Base-by-base conservation (phyloP, 2,113 vertebrate species). In the Semicossyphus pulcher region DNA sequence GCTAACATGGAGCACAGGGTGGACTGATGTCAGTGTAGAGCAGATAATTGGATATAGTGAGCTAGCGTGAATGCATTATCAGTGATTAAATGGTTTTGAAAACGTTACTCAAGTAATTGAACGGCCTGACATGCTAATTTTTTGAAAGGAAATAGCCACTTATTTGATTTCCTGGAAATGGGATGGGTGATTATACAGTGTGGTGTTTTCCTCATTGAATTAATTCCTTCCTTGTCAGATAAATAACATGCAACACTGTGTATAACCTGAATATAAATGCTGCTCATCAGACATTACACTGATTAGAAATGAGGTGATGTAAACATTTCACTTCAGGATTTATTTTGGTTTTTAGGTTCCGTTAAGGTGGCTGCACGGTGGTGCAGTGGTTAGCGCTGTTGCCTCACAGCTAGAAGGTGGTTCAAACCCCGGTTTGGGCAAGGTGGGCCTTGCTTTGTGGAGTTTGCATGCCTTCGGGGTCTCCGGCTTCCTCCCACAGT, bases 1-100 rank as follows among this genome's bases (percentile, higher is more conserved):
- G 83, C 72, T 88, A 90, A 90, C 86, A 36, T 72, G 64, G 71
- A 84, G 81, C 83, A 80, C 74, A 81, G 80, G 87, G 78, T 83
- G 57, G 76, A 86, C 54, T 52, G 76, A 70, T 81, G 83, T 88
- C 83, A 65, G 69, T 14, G 49, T 44, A 36, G 53, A 85, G 72
- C 62, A 79, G 77, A 80, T 88, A 81, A 91, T 82, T 88, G 70
- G 80, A 88, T 80, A 63, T 58, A 77, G 73, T 76, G 71, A 67
- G 53, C 77, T 72, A 76, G 36, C 64, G 53, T 79, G 79, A 86
- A 90, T 66, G 47, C 47, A 88, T 80, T 71, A 83, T 72, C 67
- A 67, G 56, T 76, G 63, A 87, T 79, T 79, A 59, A 82, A 84
- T 57, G 48, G 45, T 67, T 69, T 80, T 16, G 62, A 53, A 71